A percentile compares a stretch with the other conserved stretches of the same genome.
These are phyloP conservation scores for Prosopocoilus inquinatus DNA, from an alignment of 2,888 invertebrate genomes.

Conservation along the genomic window DNA sequence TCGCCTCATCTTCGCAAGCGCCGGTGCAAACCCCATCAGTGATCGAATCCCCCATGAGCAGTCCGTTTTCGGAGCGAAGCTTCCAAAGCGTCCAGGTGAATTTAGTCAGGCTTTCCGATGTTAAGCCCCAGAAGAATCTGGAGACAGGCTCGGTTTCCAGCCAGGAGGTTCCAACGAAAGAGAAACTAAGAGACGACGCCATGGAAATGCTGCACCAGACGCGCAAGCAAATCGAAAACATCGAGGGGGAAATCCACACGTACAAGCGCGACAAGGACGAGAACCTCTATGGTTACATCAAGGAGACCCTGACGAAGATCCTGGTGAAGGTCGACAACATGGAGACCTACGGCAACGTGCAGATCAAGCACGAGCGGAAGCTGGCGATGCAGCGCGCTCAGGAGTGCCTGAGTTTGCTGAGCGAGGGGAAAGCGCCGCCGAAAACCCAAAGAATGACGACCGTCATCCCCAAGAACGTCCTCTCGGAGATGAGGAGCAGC, in stretches of 20 bases:
- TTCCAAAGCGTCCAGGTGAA: constrained; percentile 12
- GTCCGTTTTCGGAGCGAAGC: constrained; percentile 17
- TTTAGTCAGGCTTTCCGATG: constrained; percentile 13
- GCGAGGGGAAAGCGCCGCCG: not conserved
- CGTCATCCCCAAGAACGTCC: too few species aligned
- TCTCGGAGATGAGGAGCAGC: too few species aligned
- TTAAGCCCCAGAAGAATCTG: not conserved
- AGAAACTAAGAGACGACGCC: constrained; percentile 7
- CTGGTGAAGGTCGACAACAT: constrained; percentile 15
- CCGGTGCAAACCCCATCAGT: constrained; percentile 6
- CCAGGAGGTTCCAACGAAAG: constrained; percentile 1
- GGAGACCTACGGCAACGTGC: constrained; percentile 16
- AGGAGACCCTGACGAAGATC: constrained; percentile 10
- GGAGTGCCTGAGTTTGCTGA: constrained; percentile 16
- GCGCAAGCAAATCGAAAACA: constrained; percentile 16
- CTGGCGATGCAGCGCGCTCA: constrained; percentile 17
- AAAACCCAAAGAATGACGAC: too few species aligned
- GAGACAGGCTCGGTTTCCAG: not conserved
- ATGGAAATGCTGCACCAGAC: constrained; percentile 12
- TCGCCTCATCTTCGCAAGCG: constrained; percentile 1
- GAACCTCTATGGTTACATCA: constrained; percentile 13
- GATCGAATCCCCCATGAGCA: constrained; percentile 9
- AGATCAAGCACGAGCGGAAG: constrained; percentile 17
- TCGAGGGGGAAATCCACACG: constrained; percentile 14
- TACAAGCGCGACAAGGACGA: constrained; percentile 12